phyloP scores from a whole-genome alignment of 2,113 vertebrate species.

The Pycnonotus jocosus region DNA sequence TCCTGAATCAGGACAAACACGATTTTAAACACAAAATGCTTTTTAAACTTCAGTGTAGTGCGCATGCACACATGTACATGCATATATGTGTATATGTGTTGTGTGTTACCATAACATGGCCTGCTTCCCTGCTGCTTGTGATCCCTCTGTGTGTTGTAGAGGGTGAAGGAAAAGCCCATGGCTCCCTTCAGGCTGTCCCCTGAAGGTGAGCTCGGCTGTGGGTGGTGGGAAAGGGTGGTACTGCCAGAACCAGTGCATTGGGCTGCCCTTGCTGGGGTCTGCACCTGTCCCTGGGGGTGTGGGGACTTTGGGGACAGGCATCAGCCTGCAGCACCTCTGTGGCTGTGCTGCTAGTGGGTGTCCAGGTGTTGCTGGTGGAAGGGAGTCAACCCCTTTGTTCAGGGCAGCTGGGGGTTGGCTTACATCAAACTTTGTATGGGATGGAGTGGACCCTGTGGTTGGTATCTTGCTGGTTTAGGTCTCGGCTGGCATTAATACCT shows the following conservation, averaged over 20 bases:
- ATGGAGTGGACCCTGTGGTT: rapidly evolving
- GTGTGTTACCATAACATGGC: background rate
- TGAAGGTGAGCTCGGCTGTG: background rate
- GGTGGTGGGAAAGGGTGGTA: background rate
- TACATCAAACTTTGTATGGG: rapidly evolving
- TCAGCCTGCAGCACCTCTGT: background rate
- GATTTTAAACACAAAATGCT: background rate
- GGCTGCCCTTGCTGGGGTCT: background rate
- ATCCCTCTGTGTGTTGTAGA: background rate
- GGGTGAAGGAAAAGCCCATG: background rate
- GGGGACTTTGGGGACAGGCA: background rate
- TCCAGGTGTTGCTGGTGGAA: background rate
- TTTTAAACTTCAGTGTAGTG: background rate
- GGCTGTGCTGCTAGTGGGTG: background rate
- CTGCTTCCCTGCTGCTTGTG: background rate
- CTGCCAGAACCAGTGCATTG: background rate
- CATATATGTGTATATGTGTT: rapidly evolving
- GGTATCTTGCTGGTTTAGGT: background rate
- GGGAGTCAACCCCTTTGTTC: background rate
- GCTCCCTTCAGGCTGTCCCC: background rate
- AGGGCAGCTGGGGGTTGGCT: background rate
- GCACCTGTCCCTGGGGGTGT: rapidly evolving
- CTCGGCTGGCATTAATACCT: background rate
- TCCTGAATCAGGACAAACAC: background rate
- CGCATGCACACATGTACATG: rapidly evolving